Conservation (phyloP, 2,797 vertebrate genomes). For the Vireo griseus region DNA sequence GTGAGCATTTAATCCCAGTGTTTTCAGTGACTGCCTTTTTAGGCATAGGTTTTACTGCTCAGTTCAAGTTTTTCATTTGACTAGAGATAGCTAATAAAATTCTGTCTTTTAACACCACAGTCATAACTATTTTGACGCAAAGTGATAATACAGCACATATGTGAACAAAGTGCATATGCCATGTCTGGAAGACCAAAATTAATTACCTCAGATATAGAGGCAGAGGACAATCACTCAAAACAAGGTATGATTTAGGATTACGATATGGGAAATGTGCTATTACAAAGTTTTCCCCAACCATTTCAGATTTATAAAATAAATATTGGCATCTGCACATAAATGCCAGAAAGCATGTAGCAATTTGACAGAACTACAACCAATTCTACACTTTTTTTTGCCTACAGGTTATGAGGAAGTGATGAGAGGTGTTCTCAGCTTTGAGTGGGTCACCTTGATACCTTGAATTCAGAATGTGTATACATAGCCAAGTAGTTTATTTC, state of each 20-base stretch:
- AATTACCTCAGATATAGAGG: background rate
- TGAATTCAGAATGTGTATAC: background rate
- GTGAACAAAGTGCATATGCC: background rate
- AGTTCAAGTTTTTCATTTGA: background rate
- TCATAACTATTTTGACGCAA: background rate
- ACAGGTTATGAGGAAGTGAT: constrained; percentile 6
- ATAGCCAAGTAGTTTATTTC: background rate
- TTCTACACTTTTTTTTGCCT: background rate
- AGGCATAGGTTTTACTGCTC: background rate
- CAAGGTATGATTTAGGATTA: background rate
- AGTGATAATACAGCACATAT: background rate
- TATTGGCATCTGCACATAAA: background rate
- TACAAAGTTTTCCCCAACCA: background rate
- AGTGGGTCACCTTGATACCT: background rate
- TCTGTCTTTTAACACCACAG: background rate
- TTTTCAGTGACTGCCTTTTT: background rate
- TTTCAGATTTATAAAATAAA: constrained; percentile 24
- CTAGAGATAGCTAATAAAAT: background rate
- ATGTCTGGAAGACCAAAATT: background rate
- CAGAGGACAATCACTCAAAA: background rate
- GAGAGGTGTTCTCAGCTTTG: background rate
- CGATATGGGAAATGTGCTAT: background rate
- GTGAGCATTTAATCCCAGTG: background rate
- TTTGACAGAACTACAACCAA: background rate
- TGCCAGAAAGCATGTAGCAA: background rate